Evolutionary conservation across 2,888 invertebrate species (phyloP).

Genomic region (Parnassius apollo): DNA sequence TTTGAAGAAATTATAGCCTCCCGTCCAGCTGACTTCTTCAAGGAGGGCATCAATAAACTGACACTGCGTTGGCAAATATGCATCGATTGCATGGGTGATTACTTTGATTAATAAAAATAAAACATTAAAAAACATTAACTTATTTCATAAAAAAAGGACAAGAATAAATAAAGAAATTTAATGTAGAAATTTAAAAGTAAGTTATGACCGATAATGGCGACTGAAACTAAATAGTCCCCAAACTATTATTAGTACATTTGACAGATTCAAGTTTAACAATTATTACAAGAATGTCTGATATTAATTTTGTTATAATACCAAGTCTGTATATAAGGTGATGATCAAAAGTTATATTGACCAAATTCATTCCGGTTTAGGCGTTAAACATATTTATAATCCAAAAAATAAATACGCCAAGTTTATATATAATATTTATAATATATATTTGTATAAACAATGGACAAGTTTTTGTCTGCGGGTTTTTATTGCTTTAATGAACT

Average conservation of each 20-base stretch:
- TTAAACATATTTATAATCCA: slow-evolving; percentile 4
- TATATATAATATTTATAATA: too few relatives aligned
- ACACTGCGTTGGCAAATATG: too few relatives aligned
- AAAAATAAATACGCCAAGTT: background rate
- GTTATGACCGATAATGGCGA: background rate
- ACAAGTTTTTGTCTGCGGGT: background rate
- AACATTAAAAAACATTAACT: too few relatives aligned
- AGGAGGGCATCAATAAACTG: too few relatives aligned
- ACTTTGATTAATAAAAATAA: too few relatives aligned
- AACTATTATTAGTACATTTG: too few relatives aligned
- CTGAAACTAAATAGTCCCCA: background rate
- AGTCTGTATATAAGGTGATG: slow-evolving; percentile 3
- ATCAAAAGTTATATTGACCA: slow-evolving; percentile 3
- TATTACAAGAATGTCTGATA: too few relatives aligned
- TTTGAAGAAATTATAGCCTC: too few relatives aligned
- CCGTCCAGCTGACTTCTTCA: too few relatives aligned
- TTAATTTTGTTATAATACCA: background rate
- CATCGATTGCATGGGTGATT: too few relatives aligned
- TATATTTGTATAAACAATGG: background rate
- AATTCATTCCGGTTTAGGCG: slow-evolving; percentile 10
- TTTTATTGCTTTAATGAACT: background rate
- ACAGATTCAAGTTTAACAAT: background rate
- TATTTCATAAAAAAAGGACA: too few relatives aligned
- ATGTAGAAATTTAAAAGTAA: background rate
- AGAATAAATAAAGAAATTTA: too few relatives aligned